Conservation (phyloP, 23 tunicate species). For the Botrylloides violaceus region DNA sequence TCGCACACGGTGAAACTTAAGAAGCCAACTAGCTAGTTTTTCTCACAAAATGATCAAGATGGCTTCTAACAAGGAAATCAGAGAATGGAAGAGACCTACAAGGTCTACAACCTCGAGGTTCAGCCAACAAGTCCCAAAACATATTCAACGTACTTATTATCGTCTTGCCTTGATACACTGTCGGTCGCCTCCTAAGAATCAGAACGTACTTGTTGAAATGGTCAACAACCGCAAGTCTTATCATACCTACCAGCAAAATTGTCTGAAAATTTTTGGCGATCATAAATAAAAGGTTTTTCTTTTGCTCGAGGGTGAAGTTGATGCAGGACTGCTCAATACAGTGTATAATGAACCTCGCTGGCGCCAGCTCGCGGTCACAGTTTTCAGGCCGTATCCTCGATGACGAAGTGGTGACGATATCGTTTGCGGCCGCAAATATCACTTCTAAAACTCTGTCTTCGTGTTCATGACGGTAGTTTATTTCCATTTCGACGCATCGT, state of each 20-base stretch:
- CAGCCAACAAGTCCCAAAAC: too few species aligned
- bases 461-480: slow-evolving; percentile 28
- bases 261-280: slow-evolving; percentile 71
- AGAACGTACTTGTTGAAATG: not conserved
- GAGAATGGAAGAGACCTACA: too few species aligned
- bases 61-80: too few species aligned
- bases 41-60: too few species aligned
- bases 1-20: too few species aligned
- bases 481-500: slow-evolving; percentile 26
- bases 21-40: too few species aligned
- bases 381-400: not conserved
- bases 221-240: not conserved
- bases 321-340: slow-evolving; percentile 64
- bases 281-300: slow-evolving; percentile 42
- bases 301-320: slow-evolving; percentile 41
- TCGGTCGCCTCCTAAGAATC: slow-evolving; percentile 53
- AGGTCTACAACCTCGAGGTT: too few species aligned
- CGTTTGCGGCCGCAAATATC: slow-evolving; percentile 31
- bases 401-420: slow-evolving; percentile 10
- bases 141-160: slow-evolving; percentile 55
- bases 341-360: slow-evolving; percentile 54
- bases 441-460: slow-evolving; percentile 41
- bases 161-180: slow-evolving; percentile 68
- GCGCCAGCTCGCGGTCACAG: slow-evolving; percentile 26
- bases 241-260: slow-evolving; percentile 52